Evolutionary conservation across 2,797 vertebrate species (phyloP), one percentile per base, ranked within the genome.

Genomic region (Phyllotis vaccarum): DNA sequence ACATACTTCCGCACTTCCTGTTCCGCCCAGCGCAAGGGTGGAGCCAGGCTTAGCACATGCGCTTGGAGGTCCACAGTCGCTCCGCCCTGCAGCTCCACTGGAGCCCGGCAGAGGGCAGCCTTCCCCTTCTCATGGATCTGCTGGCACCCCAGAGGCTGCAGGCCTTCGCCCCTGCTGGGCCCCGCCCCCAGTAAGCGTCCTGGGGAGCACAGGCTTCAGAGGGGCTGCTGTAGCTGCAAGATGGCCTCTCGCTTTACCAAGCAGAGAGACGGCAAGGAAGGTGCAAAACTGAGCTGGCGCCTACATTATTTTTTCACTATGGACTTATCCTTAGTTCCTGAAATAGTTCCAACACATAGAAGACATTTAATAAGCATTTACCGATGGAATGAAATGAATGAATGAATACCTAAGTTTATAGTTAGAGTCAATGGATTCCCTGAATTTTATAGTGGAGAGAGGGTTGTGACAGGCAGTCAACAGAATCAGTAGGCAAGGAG

Each of bases 51-150:
- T 6, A 0, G 86, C 94, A 74, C 97, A 95, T 94, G 97, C 96
- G 93, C 90, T 1, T 2, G 16, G 60, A 85, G 43, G 6, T 0
- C 49, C 43, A 6, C 3, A 9, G 34, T 10, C 5, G 58, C 79
- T 70, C 79, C 76, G 46, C 83, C 93, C 85, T 92, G 95, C 78
- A 86, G 87, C 3, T 2, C 89, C 62, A 1, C 66, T 19, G 10
- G 22, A 79, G 66, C 37, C 97, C 97, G 14, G 96, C 90, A 98
- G 97, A 97, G 97, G 97, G 96, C 94, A 0, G 21, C 70, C 56
- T n/a, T 68, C 21, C 6, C 81, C 72, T 95, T 93, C 89, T 82
- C 46, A 58, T 56, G 1, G 40, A 31, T 46, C 34, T 1, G 4
- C 49, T 0, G 1, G 66, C 66, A 24, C 66, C 11, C 5, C 37